phyloP scores from a whole-genome alignment of 2,888 invertebrate species.

The Heliconius charithonia region DNA sequence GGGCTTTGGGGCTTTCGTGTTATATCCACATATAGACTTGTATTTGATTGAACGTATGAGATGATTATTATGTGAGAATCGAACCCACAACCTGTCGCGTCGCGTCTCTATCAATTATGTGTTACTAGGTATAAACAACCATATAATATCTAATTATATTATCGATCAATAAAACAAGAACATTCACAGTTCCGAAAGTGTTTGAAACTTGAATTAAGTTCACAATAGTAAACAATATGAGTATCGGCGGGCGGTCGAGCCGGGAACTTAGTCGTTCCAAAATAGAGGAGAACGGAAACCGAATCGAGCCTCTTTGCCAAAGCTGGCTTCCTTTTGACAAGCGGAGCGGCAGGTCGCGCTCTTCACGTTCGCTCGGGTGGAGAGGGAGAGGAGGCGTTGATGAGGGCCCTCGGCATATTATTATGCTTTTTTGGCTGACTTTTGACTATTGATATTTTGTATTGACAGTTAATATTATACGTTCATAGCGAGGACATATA shows the following conservation, averaged over 20 bases:
- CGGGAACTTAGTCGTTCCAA: constrained; percentile 51
- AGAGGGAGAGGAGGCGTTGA: constrained; percentile 41
- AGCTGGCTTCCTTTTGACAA: constrained; percentile 55
- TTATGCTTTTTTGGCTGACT: constrained; percentile 18
- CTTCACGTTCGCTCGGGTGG: constrained; percentile 42
- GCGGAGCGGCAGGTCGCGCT: constrained; percentile 49
- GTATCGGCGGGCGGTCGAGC: constrained; percentile 46
- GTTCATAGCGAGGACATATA: background rate
- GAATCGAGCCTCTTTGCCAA: constrained; percentile 52
- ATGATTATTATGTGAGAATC: no score
- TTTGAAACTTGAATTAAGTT: constrained; percentile 44
- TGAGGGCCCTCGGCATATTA: constrained; percentile 40
- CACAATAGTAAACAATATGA: constrained; percentile 49
- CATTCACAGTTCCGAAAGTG: constrained; percentile 25
- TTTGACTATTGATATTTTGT: constrained; percentile 13
- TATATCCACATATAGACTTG: background rate
- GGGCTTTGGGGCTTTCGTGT: no score
- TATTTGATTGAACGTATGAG: background rate
- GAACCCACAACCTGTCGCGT: no score
- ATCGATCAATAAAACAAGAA: constrained; percentile 17
- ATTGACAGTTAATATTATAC: background rate
- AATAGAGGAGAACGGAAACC: constrained; percentile 51
- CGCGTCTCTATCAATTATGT: background rate
- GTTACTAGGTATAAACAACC: background rate
- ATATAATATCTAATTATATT: background rate